Evolutionary conservation across 2,888 invertebrate genomes (phyloP).

Genomic region (Rhodophaea formosa): DNA sequence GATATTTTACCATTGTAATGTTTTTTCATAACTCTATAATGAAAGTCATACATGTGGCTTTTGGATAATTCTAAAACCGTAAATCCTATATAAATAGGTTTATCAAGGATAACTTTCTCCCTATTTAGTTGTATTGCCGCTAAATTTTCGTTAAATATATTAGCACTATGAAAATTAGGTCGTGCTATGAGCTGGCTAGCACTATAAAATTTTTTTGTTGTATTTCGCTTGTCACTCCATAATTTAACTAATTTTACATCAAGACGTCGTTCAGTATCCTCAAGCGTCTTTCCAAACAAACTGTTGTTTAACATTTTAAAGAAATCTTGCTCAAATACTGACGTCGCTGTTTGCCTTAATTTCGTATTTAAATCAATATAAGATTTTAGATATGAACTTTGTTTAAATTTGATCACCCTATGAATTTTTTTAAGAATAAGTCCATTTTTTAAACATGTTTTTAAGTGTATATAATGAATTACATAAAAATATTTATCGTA

Average conservation of each 20-base stretch:
- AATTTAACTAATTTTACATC: background rate
- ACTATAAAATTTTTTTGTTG: conserved; percentile 11
- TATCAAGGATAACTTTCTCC: conserved; percentile 19
- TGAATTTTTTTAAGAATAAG: conserved; percentile 22
- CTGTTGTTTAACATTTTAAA: conserved; percentile 11
- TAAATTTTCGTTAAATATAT: conserved; percentile 15
- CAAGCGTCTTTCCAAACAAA: background rate
- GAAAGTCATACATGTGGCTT: conserved; percentile 22
- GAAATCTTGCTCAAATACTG: conserved; percentile 20
- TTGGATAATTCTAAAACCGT: conserved; percentile 18
- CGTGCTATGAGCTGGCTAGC: background rate
- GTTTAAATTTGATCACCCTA: conserved; percentile 16
- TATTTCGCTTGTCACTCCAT: conserved; percentile 12
- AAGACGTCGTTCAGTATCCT: background rate
- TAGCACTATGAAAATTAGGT: conserved; percentile 19
- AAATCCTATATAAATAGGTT: conserved; percentile 24
- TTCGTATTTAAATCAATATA: conserved; percentile 24
- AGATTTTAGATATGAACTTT: background rate
- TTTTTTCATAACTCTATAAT: conserved; percentile 21
- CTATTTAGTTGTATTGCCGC: conserved; percentile 17
- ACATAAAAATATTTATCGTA: conserved; percentile 20
- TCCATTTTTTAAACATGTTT: conserved; percentile 17
- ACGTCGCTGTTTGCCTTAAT: background rate
- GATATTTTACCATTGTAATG: conserved; percentile 1
- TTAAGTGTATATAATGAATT: conserved; percentile 23